Evolutionary conservation across 2,888 invertebrate genomes (phyloP).

Genomic region (Conistra vaccinii): DNA sequence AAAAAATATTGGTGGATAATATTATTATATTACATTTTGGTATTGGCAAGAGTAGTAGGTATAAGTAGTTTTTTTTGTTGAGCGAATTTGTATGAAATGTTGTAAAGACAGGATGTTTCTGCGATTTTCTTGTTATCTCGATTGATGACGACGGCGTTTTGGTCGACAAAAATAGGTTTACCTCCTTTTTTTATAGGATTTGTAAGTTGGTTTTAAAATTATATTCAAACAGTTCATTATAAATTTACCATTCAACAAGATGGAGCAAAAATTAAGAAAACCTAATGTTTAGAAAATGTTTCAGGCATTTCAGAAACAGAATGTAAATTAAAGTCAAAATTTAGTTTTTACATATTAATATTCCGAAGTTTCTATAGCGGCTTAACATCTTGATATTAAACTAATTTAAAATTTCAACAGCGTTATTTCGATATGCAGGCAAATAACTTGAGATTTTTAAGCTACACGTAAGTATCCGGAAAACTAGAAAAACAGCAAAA

Average conservation of each 20-base stretch:
- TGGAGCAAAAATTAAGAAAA: background rate
- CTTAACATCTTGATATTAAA: background rate
- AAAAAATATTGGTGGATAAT: conserved; percentile 1
- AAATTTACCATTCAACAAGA: background rate
- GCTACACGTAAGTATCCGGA: background rate
- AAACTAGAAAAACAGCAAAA: background rate
- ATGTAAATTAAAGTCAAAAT: background rate
- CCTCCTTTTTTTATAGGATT: background rate
- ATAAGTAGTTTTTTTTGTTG: background rate
- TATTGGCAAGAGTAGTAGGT: background rate
- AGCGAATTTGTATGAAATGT: background rate
- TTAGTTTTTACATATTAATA: background rate
- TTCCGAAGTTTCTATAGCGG: background rate
- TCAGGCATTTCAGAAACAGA: background rate
- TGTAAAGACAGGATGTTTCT: background rate
- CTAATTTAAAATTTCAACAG: background rate
- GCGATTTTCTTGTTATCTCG: background rate
- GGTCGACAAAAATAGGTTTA: background rate
- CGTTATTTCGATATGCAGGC: background rate
- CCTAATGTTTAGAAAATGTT: background rate
- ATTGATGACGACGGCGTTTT: background rate
- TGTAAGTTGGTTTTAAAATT: background rate
- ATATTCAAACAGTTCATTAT: background rate
- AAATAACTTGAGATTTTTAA: background rate
- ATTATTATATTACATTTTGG: background rate